Evolutionary conservation across 2,888 invertebrate species (phyloP).

Genomic region (Prosapia bicincta): DNA sequence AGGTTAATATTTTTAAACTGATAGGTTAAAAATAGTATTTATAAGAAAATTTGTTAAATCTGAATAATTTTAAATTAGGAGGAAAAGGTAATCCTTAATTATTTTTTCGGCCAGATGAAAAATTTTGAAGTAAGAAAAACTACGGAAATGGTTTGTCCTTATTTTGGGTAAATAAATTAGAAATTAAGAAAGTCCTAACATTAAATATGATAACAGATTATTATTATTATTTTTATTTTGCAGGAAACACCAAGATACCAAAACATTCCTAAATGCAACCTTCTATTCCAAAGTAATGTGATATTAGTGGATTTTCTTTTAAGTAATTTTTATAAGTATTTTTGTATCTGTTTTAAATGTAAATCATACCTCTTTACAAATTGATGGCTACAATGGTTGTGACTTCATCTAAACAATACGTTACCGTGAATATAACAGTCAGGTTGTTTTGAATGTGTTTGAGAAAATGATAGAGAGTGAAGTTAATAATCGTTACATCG

Average conservation of each 20-base stretch:
- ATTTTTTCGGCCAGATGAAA: too few relatives aligned
- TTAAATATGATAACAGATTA: too few relatives aligned
- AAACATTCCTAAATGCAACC: neutral
- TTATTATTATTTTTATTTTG: neutral
- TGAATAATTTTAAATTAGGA: too few relatives aligned
- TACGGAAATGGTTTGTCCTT: too few relatives aligned
- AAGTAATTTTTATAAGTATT: neutral
- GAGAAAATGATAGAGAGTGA: conserved; percentile 18
- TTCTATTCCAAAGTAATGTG: conserved; percentile 2
- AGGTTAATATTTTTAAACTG: too few relatives aligned
- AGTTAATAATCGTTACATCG: conserved; percentile 42
- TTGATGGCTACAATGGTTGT: neutral
- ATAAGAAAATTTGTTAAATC: too few relatives aligned
- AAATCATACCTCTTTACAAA: neutral
- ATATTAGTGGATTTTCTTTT: neutral
- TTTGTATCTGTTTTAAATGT: neutral
- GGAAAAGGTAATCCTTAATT: too few relatives aligned
- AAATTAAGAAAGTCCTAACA: too few relatives aligned
- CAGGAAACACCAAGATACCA: neutral
- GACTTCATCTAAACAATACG: neutral
- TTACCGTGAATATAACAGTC: neutral
- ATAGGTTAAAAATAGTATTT: too few relatives aligned
- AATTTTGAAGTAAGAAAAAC: too few relatives aligned
- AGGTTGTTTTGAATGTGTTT: neutral
- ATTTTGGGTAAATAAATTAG: too few relatives aligned